phyloP scores from a whole-genome alignment of 2,797 vertebrate species.

The Leptodactylus fallax region DNA sequence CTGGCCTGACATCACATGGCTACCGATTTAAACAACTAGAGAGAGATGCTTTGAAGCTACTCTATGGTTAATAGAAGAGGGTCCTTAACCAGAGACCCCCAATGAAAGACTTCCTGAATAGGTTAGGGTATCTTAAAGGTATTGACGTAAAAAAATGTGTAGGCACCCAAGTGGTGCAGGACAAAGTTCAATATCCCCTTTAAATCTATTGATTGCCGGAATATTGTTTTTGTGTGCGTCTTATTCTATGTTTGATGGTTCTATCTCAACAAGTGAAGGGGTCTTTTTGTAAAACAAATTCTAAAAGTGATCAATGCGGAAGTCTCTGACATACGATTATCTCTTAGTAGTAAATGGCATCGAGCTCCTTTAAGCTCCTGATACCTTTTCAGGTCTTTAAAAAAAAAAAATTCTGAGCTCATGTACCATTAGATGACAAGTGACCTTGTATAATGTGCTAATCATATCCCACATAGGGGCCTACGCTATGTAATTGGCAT shows the following conservation, averaged over 20 bases:
- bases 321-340: constrained; percentile 18
- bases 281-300: neutral
- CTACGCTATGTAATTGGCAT: constrained; percentile 40
- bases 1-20: no score
- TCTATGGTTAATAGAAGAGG: no score
- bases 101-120: no score
- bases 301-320: constrained; percentile 2
- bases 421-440: constrained; percentile 25
- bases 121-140: no score
- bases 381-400: constrained; percentile 42
- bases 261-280: neutral
- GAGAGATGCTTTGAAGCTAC: no score
- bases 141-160: no score
- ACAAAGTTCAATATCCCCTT: neutral
- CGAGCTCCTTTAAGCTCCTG: constrained; percentile 18
- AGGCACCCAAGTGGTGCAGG: no score
- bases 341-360: constrained; percentile 23
- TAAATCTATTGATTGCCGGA: neutral
- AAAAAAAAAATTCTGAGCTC: constrained; percentile 36
- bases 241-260: neutral
- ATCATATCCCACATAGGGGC: constrained; percentile 40
- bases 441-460: constrained; percentile 48
- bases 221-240: neutral
- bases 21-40: no score
- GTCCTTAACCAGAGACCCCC: no score